Evolutionary conservation across 2,888 invertebrate species (phyloP).

Genomic region (Cephus pulcher): DNA sequence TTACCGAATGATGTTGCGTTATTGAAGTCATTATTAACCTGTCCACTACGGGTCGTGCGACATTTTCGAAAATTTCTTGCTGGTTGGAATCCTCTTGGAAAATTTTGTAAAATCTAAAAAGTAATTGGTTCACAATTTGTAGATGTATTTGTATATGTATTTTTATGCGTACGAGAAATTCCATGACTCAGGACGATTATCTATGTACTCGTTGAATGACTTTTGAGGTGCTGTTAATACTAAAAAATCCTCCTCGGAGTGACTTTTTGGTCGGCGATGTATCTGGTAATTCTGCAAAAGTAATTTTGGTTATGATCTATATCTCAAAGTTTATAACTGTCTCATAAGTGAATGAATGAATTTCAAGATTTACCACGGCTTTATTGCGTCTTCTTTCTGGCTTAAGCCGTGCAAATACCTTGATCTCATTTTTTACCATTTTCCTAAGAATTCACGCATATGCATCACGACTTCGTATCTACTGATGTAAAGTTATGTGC

Average conservation of each 20-base stretch:
- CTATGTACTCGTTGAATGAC: constrained; percentile 40
- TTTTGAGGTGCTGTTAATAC: constrained; percentile 35
- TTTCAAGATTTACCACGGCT: constrained; percentile 27
- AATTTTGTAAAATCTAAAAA: constrained; percentile 66
- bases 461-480: background rate
- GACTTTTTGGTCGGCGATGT: constrained; percentile 42
- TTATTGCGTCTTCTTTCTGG: constrained; percentile 34
- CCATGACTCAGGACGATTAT: constrained; percentile 54
- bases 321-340: background rate
- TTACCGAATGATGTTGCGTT: constrained; percentile 3
- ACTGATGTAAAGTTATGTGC: background rate
- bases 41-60: constrained; percentile 68
- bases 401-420: constrained; percentile 66
- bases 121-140: background rate
- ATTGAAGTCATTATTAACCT: constrained; percentile 54
- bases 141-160: too few species aligned
- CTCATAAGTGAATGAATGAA: background rate
- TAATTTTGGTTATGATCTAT: background rate
- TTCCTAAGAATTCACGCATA: constrained; percentile 15
- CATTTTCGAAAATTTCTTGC: constrained; percentile 64
- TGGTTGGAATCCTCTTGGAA: constrained; percentile 65
- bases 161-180: constrained; percentile 46
- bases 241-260: constrained; percentile 44
- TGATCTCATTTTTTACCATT: constrained; percentile 65
- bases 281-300: constrained; percentile 43